phyloP scores from a whole-genome alignment of 2,888 invertebrate species.

The Pterostichus madidus region DNA sequence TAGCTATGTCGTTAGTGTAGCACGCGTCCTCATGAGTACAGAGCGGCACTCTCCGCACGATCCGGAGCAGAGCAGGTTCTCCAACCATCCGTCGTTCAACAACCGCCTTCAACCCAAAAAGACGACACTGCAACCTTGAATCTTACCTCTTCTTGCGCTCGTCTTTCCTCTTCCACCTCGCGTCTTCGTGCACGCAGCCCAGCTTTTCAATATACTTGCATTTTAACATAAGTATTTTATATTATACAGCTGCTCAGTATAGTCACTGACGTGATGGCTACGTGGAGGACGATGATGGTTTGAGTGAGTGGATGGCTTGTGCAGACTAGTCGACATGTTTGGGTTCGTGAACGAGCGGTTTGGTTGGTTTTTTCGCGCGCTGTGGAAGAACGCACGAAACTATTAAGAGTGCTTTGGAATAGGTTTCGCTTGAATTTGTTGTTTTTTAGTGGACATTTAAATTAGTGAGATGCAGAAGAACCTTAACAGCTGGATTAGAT shows the following conservation, averaged over 20 bases:
- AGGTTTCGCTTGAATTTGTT: not conserved
- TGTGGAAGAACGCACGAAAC: not conserved
- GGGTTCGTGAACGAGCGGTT: conserved; percentile 23
- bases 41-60: conserved; percentile 5
- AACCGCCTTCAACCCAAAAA: conserved; percentile 62
- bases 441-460: not conserved
- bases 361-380: conserved; percentile 35
- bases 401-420: not conserved
- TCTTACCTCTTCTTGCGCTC: conserved; percentile 21
- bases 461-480: not conserved
- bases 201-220: conserved; percentile 66
- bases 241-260: conserved; percentile 67
- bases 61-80: conserved; percentile 36
- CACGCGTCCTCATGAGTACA: not conserved
- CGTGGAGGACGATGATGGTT: not conserved
- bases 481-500: too few species aligned
- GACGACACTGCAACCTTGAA: conserved; percentile 63
- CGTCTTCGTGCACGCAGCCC: not conserved
- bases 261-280: conserved; percentile 19
- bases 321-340: conserved; percentile 45
- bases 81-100: conserved; percentile 22
- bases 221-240: conserved; percentile 68
- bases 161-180: conserved; percentile 27
- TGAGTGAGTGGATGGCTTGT: not conserved
- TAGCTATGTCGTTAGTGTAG: conserved; percentile 55